These are phyloP conservation scores for Aporophyla nigra DNA, from an alignment of 2,888 invertebrate genomes.

Conservation along the genomic window DNA sequence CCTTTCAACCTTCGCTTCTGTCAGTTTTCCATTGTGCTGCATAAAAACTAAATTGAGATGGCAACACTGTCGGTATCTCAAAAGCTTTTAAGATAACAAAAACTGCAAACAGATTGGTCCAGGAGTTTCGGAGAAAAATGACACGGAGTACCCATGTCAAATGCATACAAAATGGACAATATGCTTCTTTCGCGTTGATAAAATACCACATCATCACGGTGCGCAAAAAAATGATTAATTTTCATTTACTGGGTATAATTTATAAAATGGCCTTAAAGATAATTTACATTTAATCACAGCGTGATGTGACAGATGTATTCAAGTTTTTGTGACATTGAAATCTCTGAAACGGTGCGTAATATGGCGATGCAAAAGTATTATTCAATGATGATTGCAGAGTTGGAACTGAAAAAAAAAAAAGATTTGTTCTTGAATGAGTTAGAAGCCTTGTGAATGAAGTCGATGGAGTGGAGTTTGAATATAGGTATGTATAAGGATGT, in stretches of 20 bases:
- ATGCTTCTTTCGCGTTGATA: conserved; percentile 4
- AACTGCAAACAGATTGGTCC: background rate
- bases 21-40: background rate
- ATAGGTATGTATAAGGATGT: background rate
- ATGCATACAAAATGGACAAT: conserved; percentile 18
- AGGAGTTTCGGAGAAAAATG: conserved; percentile 32
- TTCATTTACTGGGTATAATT: conserved; percentile 20
- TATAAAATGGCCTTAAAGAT: conserved; percentile 12
- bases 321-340: conserved; percentile 33
- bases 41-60: background rate
- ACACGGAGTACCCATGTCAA: conserved; percentile 16
- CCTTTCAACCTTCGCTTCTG: background rate
- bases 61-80: background rate
- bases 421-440: background rate
- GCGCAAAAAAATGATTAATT: conserved; percentile 23
- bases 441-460: background rate
- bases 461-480: background rate
- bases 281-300: conserved; percentile 44
- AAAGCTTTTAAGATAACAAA: conserved; percentile 15
- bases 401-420: background rate
- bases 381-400: background rate
- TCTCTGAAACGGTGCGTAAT: conserved; percentile 9
- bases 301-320: conserved; percentile 24
- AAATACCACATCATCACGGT: conserved; percentile 11
- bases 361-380: background rate